A percentile compares a stretch with the other conserved stretches of the same genome.
These are phyloP conservation scores for Serripes groenlandicus DNA, from an alignment of 2,888 invertebrate genomes.

Conservation along the genomic window DNA sequence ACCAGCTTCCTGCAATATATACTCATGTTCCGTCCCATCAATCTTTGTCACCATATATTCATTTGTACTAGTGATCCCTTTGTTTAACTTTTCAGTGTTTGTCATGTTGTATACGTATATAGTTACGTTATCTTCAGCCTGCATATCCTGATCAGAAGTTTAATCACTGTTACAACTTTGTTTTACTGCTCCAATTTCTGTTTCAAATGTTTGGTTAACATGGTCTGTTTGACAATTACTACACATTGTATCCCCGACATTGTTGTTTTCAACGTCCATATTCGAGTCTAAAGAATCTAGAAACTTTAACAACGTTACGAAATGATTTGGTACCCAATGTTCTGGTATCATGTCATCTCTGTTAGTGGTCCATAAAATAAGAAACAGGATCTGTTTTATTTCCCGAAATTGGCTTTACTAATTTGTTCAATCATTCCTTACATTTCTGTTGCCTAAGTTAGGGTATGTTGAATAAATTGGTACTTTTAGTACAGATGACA, in stretches of 20 bases:
- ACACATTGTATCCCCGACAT: too few relatives aligned
- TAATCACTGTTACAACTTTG: background rate
- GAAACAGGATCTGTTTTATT: background rate
- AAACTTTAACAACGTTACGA: background rate
- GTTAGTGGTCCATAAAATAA: background rate
- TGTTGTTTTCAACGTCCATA: too few relatives aligned
- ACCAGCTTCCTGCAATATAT: background rate
- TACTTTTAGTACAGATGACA: constrained; percentile 33
- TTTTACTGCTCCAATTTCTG: background rate
- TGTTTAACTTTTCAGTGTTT: background rate
- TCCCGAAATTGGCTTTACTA: background rate
- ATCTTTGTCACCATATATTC: too few relatives aligned
- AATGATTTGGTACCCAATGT: background rate
- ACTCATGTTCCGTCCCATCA: too few relatives aligned
- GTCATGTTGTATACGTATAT: background rate
- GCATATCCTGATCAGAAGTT: too few relatives aligned
- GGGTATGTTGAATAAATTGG: constrained; percentile 41
- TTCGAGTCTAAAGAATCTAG: background rate
- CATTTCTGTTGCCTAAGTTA: constrained; percentile 30
- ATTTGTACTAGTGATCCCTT: background rate
- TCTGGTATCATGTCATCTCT: background rate
- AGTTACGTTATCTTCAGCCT: background rate
- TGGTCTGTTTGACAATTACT: too few relatives aligned
- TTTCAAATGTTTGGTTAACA: background rate
- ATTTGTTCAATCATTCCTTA: constrained; percentile 20